These are phyloP conservation scores for Xerus inauris DNA, from an alignment of 2,113 vertebrate genomes.

Conservation along the genomic window DNA sequence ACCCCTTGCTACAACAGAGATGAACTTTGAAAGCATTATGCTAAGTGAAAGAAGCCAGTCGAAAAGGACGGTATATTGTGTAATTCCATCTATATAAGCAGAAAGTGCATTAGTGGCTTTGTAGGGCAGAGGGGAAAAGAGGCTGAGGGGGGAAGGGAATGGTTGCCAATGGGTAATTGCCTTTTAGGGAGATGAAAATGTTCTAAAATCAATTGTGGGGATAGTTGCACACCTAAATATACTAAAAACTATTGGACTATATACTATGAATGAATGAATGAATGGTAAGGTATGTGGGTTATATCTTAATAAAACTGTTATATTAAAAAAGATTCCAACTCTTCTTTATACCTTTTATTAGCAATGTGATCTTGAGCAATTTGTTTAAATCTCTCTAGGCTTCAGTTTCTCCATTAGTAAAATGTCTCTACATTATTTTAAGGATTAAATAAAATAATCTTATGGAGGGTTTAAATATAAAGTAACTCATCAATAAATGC, in stretches of 20 bases:
- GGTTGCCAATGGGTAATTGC: neutral
- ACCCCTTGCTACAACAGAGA: neutral
- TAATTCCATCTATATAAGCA: neutral
- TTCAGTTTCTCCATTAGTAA: neutral
- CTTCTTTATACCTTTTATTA: neutral
- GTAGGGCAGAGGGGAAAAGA: neutral
- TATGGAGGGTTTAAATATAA: neutral
- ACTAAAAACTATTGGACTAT: neutral
- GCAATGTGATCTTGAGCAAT: neutral
- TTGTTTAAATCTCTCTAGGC: neutral
- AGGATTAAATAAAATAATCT: constrained; percentile 50
- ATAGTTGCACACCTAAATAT: neutral
- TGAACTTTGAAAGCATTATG: neutral
- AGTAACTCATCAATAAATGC: neutral
- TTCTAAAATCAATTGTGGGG: neutral
- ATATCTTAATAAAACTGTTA: neutral
- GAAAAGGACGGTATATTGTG: neutral
- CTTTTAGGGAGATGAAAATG: neutral
- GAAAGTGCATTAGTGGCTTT: neutral
- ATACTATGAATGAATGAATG: neutral
- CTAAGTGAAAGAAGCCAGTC: neutral
- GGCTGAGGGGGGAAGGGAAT: neutral
- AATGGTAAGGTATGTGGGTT: neutral
- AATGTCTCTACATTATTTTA: neutral
- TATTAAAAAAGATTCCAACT: neutral